A percentile compares a stretch with the other conserved stretches of the same genome.
phyloP scores from a whole-genome alignment of 2,797 vertebrate genomes.

The Furcifer pardalis region DNA sequence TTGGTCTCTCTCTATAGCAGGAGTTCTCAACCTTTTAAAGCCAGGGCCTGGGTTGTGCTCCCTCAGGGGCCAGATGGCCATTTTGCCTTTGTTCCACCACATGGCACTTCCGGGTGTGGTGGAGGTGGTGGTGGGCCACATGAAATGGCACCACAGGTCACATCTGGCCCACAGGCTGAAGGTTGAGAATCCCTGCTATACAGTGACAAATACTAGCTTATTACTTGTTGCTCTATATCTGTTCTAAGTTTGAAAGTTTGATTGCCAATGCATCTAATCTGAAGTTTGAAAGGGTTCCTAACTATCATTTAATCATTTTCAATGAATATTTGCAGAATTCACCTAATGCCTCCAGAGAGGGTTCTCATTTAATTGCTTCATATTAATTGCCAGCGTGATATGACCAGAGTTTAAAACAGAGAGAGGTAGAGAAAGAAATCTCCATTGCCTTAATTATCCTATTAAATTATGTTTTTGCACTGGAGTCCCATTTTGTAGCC shows the following conservation, averaged over 20 bases:
- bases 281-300: conserved; percentile 42
- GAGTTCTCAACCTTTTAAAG: too few relatives aligned
- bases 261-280: conserved; percentile 50
- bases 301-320: conserved; percentile 40
- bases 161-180: too few relatives aligned
- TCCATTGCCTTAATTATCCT: conserved; percentile 29
- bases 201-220: conserved; percentile 34
- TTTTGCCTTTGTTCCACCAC: too few relatives aligned
- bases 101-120: too few relatives aligned
- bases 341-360: conserved; percentile 24
- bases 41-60: too few relatives aligned
- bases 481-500: neutral
- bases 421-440: neutral
- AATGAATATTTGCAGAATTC: conserved; percentile 41
- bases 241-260: too few relatives aligned
- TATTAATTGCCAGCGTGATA: conserved; percentile 24
- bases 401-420: neutral
- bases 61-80: too few relatives aligned
- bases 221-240: conserved; percentile 38
- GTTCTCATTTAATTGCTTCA: conserved; percentile 36
- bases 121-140: too few relatives aligned
- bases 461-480: neutral
- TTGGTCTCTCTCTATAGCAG: too few relatives aligned
- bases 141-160: too few relatives aligned
- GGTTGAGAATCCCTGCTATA: too few relatives aligned